A percentile compares a stretch with the other conserved stretches of the same genome.
These are phyloP conservation scores for Clivina fossor DNA, from an alignment of 2,888 invertebrate species.

Conservation along the genomic window DNA sequence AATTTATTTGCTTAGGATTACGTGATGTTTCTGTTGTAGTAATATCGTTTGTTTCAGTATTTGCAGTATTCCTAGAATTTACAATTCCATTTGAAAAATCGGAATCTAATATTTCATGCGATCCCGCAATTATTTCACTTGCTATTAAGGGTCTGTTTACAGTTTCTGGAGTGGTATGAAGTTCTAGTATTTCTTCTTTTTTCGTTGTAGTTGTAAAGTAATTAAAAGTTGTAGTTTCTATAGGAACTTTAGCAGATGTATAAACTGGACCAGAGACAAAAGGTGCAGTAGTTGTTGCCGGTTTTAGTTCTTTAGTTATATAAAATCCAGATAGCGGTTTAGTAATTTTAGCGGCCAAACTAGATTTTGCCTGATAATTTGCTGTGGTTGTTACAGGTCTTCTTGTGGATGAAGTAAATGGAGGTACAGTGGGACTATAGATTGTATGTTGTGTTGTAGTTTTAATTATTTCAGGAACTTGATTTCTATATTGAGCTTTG, in stretches of 20 bases:
- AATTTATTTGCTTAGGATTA: conserved; percentile 6
- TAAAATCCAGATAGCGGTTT: conserved; percentile 27
- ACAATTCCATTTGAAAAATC: background rate
- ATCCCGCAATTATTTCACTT: conserved; percentile 15
- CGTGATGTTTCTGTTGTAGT: background rate
- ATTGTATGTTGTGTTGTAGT: conserved; percentile 32
- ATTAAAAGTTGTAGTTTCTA: conserved; percentile 13
- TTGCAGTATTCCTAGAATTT: conserved; percentile 7
- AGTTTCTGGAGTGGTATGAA: conserved; percentile 14
- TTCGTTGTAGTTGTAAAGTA: background rate
- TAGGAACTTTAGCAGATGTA: conserved; percentile 1
- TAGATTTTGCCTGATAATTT: too few relatives aligned
- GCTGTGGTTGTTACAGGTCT: conserved; percentile 14
- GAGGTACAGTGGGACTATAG: conserved; percentile 30
- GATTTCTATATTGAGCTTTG: conserved; percentile 14
- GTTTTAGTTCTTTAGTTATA: conserved; percentile 18
- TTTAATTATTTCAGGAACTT: conserved; percentile 21
- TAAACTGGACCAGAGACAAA: background rate
- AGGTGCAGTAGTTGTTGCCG: conserved; percentile 4
- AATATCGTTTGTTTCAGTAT: conserved; percentile 5
- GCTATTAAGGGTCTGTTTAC: conserved; percentile 7
- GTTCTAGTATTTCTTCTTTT: background rate
- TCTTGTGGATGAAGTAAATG: conserved; percentile 18
- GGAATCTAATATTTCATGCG: background rate
- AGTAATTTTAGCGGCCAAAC: too few relatives aligned